A percentile compares a stretch with the other conserved stretches of the same genome.
Conservation (phyloP, 2,113 vertebrate genomes). For the Rhagologus leucostigma region DNA sequence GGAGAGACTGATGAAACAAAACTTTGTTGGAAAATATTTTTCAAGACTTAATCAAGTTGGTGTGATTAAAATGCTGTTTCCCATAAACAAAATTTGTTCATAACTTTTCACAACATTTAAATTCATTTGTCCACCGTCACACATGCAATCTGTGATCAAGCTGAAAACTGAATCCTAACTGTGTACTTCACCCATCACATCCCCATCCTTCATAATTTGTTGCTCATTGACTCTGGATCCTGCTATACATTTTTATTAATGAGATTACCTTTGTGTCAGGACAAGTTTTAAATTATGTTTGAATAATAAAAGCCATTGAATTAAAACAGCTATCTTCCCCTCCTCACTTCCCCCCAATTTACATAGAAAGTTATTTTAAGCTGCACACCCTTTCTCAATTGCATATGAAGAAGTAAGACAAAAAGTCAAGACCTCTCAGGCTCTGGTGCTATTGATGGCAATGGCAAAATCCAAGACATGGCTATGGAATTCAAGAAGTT, state of each 20-base stretch:
- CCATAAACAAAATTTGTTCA: background rate
- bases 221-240: background rate
- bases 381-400: background rate
- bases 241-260: background rate
- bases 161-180: background rate
- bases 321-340: background rate
- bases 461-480: background rate
- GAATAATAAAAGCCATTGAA: background rate
- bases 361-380: background rate
- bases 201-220: background rate
- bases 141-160: background rate
- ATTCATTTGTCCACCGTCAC: background rate
- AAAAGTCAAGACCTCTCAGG: background rate
- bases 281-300: background rate
- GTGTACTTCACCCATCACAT: background rate
- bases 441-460: background rate
- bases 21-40: background rate
- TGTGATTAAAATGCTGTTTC: background rate
- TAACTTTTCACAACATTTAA: background rate
- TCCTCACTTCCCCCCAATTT: background rate
- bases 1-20: background rate
- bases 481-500: background rate
- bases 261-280: background rate
- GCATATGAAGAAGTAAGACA: background rate
- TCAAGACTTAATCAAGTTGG: background rate